Percentiles rank a stretch among this genome's conserved stretches.
These are phyloP conservation scores for Pristionchus exspectatus DNA, from an alignment of 2,888 invertebrate species.

Conservation along the genomic window DNA sequence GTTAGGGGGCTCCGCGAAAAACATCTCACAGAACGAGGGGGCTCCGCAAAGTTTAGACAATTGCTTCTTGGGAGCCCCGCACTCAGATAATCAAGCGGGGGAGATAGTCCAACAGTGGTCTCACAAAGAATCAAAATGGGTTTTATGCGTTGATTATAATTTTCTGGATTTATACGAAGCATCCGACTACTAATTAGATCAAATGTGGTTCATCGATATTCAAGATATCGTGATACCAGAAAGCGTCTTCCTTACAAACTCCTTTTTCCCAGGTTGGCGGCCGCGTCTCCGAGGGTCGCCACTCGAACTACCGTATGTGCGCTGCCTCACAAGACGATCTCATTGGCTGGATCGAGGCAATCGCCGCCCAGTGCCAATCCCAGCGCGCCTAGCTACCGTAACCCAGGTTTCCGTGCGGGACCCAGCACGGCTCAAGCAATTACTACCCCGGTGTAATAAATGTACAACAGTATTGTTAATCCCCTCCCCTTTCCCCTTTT, in stretches of 20 bases:
- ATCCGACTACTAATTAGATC: no score
- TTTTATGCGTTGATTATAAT: no score
- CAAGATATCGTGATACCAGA: background rate
- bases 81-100: no score
- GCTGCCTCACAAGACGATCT: constrained; percentile 85
- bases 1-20: no score
- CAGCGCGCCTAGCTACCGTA: constrained; percentile 43
- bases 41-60: no score
- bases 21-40: no score
- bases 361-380: constrained; percentile 21
- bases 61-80: no score
- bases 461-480: constrained; percentile 37
- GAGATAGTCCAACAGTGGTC: no score
- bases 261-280: constrained; percentile 84
- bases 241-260: background rate
- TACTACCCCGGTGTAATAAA: constrained; percentile 20
- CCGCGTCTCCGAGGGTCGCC: constrained; percentile 87
- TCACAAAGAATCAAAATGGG: no score
- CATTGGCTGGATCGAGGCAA: constrained; percentile 56
- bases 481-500: background rate
- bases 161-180: no score
- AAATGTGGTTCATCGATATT: no score
- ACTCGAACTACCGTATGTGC: constrained; percentile 88
- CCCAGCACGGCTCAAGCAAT: background rate
- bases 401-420: constrained; percentile 40